Conservation (phyloP, 2,113 vertebrate genomes). For the Arothron firmamentum region DNA sequence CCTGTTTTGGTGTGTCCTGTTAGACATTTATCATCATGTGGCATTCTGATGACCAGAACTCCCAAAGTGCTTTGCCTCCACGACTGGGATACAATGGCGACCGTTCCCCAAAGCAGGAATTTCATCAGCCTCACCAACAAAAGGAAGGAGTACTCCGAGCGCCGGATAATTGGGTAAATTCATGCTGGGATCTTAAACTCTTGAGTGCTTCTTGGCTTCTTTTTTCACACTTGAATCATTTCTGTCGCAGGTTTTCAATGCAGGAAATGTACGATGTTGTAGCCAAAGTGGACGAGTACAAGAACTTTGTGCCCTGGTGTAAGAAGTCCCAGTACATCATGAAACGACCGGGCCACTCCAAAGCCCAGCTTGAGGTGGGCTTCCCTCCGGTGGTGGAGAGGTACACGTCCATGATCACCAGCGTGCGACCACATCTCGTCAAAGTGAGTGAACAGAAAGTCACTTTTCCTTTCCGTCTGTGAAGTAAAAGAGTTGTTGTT, state of each 20-base stretch:
- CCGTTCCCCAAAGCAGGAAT: constrained; percentile 68
- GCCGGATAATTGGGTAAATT: constrained; percentile 87
- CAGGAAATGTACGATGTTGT: constrained; percentile 95
- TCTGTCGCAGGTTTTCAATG: constrained; percentile 83
- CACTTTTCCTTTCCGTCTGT: background rate
- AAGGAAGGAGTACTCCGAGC: constrained; percentile 90
- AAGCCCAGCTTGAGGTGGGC: constrained; percentile 90
- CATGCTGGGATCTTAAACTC: background rate
- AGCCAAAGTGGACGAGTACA: constrained; percentile 92
- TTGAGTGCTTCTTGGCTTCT: background rate
- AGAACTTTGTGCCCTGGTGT: constrained; percentile 92
- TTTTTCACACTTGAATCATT: background rate
- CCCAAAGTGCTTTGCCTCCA: constrained; percentile 55
- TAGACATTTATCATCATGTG: constrained; percentile 78
- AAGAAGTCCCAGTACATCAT: constrained; percentile 87
- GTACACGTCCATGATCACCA: constrained; percentile 90
- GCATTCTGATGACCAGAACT: constrained; percentile 75
- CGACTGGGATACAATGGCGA: constrained; percentile 54
- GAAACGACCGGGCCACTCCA: constrained; percentile 82
- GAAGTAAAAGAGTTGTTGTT: no score
- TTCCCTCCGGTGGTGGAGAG: constrained; percentile 88
- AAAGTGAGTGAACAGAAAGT: constrained; percentile 76
- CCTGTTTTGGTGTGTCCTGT: constrained; percentile 19
- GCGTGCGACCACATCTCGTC: constrained; percentile 89
- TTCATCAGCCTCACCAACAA: constrained; percentile 89